Conservation (phyloP, 2,888 invertebrate species). For the Merodon equestris region DNA sequence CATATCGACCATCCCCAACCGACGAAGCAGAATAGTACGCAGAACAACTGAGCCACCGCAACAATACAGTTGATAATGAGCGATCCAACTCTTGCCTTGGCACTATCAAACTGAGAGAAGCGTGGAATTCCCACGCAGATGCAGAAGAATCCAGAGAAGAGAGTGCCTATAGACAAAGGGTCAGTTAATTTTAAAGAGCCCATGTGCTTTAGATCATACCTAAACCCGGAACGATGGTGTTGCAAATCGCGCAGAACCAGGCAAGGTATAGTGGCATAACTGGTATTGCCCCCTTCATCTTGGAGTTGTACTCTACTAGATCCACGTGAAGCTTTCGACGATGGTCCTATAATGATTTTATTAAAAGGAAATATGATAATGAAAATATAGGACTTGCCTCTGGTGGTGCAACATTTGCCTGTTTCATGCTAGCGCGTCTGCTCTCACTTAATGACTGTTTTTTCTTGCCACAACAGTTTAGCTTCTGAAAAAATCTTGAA, state of each 20-base stretch:
- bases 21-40: slow-evolving; percentile 94
- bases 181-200: too few species aligned
- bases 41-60: slow-evolving; percentile 93
- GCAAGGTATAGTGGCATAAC: slow-evolving; percentile 92
- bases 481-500: slow-evolving; percentile 74
- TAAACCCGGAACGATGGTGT: slow-evolving; percentile 87
- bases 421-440: slow-evolving; percentile 82
- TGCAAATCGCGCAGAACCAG: slow-evolving; percentile 91
- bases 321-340: slow-evolving; percentile 87
- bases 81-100: slow-evolving; percentile 87
- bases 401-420: slow-evolving; percentile 80
- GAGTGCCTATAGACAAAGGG: slow-evolving; percentile 88
- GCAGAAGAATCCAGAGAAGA: slow-evolving; percentile 92
- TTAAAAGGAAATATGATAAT: too few species aligned
- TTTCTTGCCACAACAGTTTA: slow-evolving; percentile 79
- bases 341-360: slow-evolving; percentile 81
- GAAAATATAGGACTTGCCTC: slow-evolving; percentile 78
- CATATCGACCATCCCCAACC: slow-evolving; percentile 99
- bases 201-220: slow-evolving; percentile 80
- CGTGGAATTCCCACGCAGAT: slow-evolving; percentile 93
- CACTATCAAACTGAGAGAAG: slow-evolving; percentile 89
- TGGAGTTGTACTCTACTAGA: slow-evolving; percentile 89
- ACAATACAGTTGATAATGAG: slow-evolving; percentile 92
- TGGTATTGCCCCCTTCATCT: slow-evolving; percentile 95
- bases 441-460: slow-evolving; percentile 78